A percentile compares a stretch with the other conserved stretches of the same genome.
These are phyloP conservation scores for Pseudobourletiella spinata DNA, from an alignment of 1,140 invertebrate species.

Conservation along the genomic window DNA sequence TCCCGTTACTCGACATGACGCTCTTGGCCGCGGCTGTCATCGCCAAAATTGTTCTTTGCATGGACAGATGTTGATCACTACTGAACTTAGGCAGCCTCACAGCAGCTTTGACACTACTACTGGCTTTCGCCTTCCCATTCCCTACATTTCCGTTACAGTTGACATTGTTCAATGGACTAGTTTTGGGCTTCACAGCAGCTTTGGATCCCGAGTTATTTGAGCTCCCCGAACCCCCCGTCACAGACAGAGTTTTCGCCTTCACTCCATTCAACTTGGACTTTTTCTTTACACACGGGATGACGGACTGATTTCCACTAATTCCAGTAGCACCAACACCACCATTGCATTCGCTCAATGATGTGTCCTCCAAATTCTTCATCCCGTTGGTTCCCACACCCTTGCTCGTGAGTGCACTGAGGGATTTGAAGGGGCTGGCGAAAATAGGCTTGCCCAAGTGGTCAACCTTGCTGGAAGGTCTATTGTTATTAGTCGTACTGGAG, in stretches of 20 bases:
- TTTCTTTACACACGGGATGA: not conserved
- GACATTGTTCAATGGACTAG: not conserved
- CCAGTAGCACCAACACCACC: not conserved
- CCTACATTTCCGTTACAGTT: not conserved
- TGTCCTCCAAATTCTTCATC: not conserved
- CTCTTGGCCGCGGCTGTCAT: conserved; percentile 4
- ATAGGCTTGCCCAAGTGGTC: not conserved
- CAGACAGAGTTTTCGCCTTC: not conserved
- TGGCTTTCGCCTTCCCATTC: not conserved
- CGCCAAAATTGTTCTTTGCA: conserved; percentile 1
- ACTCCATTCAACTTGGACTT: not conserved
- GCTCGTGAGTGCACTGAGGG: not conserved
- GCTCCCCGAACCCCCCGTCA: not conserved
- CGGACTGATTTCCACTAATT: not conserved
- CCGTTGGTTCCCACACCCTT: not conserved
- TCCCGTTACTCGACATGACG: conserved; percentile 2
- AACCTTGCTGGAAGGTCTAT: too few species aligned
- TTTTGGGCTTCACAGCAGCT: not conserved
- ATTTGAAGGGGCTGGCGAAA: not conserved
- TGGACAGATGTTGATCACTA: not conserved
- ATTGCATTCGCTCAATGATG: not conserved
- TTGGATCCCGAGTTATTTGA: not conserved
- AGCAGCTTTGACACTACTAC: not conserved
- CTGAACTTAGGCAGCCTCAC: not conserved
- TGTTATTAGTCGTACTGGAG: too few species aligned